Evolutionary conservation across 2,888 invertebrate species (phyloP), one percentile per base, ranked within the genome.

Genomic region (Chrysopilus asiliformis): DNA sequence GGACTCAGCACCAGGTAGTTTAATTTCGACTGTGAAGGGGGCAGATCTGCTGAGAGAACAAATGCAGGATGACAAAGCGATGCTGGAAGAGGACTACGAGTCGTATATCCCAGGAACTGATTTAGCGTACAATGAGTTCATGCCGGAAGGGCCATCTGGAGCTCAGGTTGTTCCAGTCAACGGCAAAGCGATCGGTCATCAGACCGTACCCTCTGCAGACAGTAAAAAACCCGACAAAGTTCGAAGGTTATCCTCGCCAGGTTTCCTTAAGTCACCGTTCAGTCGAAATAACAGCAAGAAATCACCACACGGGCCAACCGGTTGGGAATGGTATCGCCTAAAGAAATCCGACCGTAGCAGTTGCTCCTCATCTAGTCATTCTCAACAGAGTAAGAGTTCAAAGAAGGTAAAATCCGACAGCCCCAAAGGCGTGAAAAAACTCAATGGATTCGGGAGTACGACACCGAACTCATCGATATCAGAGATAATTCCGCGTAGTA

Each of bases 221-320:
- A 16, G 22, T 8, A 53, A 64, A 9, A 71, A 69, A 46, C 64
- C 70, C 2, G 59, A 64, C 53, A 69, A 68, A 49, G 61, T 65
- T 17, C 60, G 73, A 25, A 65, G 73, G 30, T 51, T 74, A 10
- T 72, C 72, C 5, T 72, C 74, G 26, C 74, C 74, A 2, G 71
- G 68, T 1, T 74, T 74, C 47, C 56, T 74, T 17, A 67, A 72
- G 48, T 56, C 61, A 9, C 68, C 72, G 1, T 57, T 74, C 27
- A 67, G 68, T 47, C 62, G 71, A 29, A 38, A 26, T 30, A 38
- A 32, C 28, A 31, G 24, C 15, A 43, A 41, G 25, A 41, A 39
- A 36, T 50, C 56, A 30, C 53, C 58, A 8, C 59, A 61, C 39
- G 56, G 56, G 38, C 47, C 62, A n/a, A 63, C 62, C 7, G 60